These are phyloP conservation scores for Sylvicola cinctus DNA, from an alignment of 2,888 invertebrate species.

Conservation along the genomic window DNA sequence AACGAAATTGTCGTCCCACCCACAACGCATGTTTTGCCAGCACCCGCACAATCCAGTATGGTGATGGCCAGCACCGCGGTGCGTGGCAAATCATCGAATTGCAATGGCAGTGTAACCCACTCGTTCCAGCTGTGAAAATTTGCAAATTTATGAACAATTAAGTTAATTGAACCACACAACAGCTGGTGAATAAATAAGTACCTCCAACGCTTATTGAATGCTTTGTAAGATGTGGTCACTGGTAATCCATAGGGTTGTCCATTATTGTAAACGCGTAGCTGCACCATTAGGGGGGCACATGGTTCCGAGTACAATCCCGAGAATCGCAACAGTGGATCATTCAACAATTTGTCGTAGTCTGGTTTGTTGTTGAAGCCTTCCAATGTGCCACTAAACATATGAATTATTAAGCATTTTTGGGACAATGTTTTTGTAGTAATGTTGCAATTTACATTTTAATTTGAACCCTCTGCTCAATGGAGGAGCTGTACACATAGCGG, in stretches of 20 bases:
- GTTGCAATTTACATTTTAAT: slow-evolving; percentile 56
- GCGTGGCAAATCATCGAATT: slow-evolving; percentile 77
- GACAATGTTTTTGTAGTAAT: slow-evolving; percentile 3
- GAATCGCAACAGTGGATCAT: slow-evolving; percentile 76
- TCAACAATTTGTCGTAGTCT: slow-evolving; percentile 67
- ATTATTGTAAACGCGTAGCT: slow-evolving; percentile 65
- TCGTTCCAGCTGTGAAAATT: slow-evolving; percentile 76
- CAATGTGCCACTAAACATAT: slow-evolving; percentile 56
- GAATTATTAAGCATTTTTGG: slow-evolving; percentile 4
- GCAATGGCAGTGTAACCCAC: slow-evolving; percentile 80
- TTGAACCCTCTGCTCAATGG: slow-evolving; percentile 67
- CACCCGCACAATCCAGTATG: slow-evolving; percentile 79
- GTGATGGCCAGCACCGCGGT: slow-evolving; percentile 73
- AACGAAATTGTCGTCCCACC: slow-evolving; percentile 86
- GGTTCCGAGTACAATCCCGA: slow-evolving; percentile 72
- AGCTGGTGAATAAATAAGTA: slow-evolving; percentile 25
- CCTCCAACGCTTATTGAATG: slow-evolving; percentile 86
- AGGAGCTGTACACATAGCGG: slow-evolving; percentile 77
- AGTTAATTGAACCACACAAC: not conserved
- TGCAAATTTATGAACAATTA: not conserved
- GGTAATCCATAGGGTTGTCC: slow-evolving; percentile 67
- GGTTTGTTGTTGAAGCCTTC: slow-evolving; percentile 78
- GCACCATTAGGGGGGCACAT: slow-evolving; percentile 74
- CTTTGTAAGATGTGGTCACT: slow-evolving; percentile 75
- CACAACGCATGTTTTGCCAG: slow-evolving; percentile 60